Evolutionary conservation across 2,113 vertebrate species (phyloP).

Genomic region (Anser cygnoides): DNA sequence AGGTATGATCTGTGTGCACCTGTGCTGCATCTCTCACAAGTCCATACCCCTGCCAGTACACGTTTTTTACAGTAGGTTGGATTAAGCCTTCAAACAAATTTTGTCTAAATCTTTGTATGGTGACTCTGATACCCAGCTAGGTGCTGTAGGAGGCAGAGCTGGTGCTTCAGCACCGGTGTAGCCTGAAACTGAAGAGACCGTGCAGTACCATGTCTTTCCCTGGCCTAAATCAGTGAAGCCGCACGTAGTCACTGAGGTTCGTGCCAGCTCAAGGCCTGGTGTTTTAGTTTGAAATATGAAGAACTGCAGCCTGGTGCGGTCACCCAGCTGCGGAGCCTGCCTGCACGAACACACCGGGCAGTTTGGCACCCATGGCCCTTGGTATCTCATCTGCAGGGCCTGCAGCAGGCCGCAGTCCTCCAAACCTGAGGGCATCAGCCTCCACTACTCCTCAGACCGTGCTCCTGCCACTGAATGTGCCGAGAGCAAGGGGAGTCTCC

Average conservation of each 20-base stretch:
- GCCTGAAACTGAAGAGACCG: background rate
- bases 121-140: background rate
- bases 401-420: background rate
- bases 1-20: background rate
- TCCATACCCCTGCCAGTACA: background rate
- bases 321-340: background rate
- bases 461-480: background rate
- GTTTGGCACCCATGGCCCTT: rapidly evolving
- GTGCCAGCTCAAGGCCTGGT: background rate
- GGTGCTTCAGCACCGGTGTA: background rate
- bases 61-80: background rate
- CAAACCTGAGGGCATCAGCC: background rate
- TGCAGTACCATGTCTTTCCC: background rate
- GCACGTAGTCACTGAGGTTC: rapidly evolving
- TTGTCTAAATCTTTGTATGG: background rate
- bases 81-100: background rate
- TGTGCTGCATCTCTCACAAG: background rate
- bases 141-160: background rate
- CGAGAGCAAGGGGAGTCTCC: background rate
- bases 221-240: background rate
- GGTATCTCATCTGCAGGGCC: background rate
- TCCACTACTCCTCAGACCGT: rapidly evolving
- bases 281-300: background rate
- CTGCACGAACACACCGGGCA: background rate
- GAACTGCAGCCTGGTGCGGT: background rate